Percentiles rank a stretch among this genome's conserved stretches.
Evolutionary conservation across 2,797 vertebrate genomes (phyloP).

Genomic region (Pipistrellus pygmaeus): DNA sequence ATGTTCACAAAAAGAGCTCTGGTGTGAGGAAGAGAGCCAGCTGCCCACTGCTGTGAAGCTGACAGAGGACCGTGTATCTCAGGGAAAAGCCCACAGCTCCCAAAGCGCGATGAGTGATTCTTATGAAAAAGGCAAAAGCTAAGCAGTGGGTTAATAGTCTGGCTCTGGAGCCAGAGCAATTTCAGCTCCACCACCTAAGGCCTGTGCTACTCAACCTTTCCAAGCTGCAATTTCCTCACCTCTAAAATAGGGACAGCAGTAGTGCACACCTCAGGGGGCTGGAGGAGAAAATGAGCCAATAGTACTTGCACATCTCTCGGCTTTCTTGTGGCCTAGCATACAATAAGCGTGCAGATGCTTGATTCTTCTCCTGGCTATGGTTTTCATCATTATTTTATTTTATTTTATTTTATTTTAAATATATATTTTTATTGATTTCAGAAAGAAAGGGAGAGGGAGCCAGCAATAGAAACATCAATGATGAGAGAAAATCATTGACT

Average conservation of each 20-base stretch:
- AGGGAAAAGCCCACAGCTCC: not conserved
- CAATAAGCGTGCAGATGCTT: not conserved
- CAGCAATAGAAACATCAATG: too few species aligned
- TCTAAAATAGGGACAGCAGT: not conserved
- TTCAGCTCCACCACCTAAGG: not conserved
- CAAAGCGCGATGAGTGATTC: not conserved
- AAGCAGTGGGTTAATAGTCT: not conserved
- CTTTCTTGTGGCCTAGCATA: not conserved
- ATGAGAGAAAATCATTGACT: too few species aligned
- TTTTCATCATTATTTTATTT: constrained; percentile 19
- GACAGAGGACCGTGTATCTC: not conserved
- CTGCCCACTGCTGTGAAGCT: not conserved
- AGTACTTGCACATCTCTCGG: not conserved
- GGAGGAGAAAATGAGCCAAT: not conserved
- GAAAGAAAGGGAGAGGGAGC: too few species aligned
- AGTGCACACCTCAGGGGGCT: not conserved
- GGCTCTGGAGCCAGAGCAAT: not conserved
- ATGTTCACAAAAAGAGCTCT: not conserved
- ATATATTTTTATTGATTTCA: too few species aligned
- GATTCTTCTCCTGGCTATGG: not conserved
- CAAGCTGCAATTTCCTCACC: not conserved
- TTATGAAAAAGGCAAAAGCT: not conserved
- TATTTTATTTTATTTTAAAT: not conserved
- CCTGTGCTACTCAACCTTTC: not conserved
- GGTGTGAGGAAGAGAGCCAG: not conserved